phyloP scores from a whole-genome alignment of 2,888 invertebrate species.

The Nasonia oneida region DNA sequence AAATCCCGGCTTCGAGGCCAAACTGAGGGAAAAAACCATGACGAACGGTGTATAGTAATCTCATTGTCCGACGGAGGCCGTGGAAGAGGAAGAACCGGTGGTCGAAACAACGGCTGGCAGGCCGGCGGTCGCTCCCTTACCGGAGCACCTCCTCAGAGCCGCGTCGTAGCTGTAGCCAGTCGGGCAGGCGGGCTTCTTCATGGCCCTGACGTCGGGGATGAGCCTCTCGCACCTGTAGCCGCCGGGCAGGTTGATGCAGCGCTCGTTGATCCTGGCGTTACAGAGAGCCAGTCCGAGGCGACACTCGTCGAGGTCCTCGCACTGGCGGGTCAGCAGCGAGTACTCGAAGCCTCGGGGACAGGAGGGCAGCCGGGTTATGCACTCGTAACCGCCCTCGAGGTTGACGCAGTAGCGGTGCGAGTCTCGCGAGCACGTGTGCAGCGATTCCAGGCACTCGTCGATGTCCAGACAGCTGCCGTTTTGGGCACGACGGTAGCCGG shows the following conservation, averaged over 20 bases:
- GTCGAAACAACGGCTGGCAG: background rate
- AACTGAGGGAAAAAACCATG: background rate
- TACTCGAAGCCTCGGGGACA: conserved; percentile 73
- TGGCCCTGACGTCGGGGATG: conserved; percentile 23
- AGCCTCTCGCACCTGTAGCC: conserved; percentile 77
- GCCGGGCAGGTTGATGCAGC: conserved; percentile 81
- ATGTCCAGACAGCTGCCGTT: conserved; percentile 83
- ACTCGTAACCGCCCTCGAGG: conserved; percentile 79
- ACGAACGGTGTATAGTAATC: background rate
- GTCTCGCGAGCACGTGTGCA: conserved; percentile 73
- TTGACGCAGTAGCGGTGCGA: conserved; percentile 79
- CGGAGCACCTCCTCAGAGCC: conserved; percentile 66
- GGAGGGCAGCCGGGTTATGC: conserved; percentile 74
- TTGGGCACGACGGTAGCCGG: conserved; percentile 74
- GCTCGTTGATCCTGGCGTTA: conserved; percentile 75
- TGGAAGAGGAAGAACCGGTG: background rate
- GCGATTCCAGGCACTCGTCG: conserved; percentile 84
- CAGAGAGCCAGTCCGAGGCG: conserved; percentile 75
- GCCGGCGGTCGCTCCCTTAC: conserved; percentile 34
- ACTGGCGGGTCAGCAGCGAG: conserved; percentile 68
- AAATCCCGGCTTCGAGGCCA: background rate
- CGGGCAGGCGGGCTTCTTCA: conserved; percentile 70
- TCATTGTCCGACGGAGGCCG: background rate
- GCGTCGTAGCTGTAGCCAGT: conserved; percentile 76
- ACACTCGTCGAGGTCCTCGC: conserved; percentile 82